phyloP scores from a whole-genome alignment of 2,888 invertebrate genomes.

The Theretra japonica region DNA sequence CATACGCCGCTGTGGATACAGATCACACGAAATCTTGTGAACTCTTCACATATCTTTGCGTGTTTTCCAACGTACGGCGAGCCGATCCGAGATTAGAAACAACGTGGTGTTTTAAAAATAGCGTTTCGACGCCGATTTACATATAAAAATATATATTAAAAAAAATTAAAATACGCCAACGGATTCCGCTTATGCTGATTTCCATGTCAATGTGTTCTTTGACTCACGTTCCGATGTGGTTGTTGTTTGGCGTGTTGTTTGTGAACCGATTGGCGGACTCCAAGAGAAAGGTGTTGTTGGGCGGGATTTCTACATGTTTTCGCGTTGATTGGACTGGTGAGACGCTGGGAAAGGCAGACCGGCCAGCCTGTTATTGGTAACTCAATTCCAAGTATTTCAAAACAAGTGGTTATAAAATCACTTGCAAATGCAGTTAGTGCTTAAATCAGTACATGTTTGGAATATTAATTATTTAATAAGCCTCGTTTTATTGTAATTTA shows the following conservation, averaged over 20 bases:
- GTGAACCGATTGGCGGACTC: neutral
- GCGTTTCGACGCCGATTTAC: slow-evolving; percentile 45
- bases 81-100: slow-evolving; percentile 49
- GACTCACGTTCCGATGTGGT: neutral
- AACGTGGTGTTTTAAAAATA: slow-evolving; percentile 52
- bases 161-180: slow-evolving; percentile 33
- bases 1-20: neutral
- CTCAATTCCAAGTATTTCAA: too few species aligned
- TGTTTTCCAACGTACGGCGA: slow-evolving; percentile 35
- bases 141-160: slow-evolving; percentile 53
- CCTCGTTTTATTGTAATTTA: too few species aligned
- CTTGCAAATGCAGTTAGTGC: neutral
- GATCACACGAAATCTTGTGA: slow-evolving; percentile 4
- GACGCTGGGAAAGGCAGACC: too few species aligned
- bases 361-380: too few species aligned
- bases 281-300: neutral
- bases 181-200: slow-evolving; percentile 35
- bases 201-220: slow-evolving; percentile 29
- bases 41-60: slow-evolving; percentile 14
- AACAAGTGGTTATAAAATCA: neutral
- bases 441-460: neutral
- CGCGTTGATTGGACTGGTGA: slow-evolving; percentile 2
- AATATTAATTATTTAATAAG: neutral
- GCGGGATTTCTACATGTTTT: neutral
- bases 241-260: neutral